Percentiles rank a stretch among this genome's conserved stretches.
These are phyloP conservation scores for Rhinopomastus cyanomelas DNA, from an alignment of 2,113 vertebrate genomes.

Conservation along the genomic window DNA sequence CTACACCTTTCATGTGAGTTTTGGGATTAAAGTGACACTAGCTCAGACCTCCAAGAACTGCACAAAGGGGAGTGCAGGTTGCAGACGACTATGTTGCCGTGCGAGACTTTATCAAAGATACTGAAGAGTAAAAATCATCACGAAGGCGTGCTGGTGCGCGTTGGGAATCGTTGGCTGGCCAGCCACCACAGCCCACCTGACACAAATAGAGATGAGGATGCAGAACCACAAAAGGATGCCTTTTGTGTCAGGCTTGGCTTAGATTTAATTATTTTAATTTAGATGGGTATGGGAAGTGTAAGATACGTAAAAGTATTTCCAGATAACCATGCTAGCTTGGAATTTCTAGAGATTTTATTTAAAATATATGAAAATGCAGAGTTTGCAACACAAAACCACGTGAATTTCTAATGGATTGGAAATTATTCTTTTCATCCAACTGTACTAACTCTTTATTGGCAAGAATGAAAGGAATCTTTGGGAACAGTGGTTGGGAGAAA, in stretches of 20 bases:
- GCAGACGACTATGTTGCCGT: not conserved
- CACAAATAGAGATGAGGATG: not conserved
- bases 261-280: not conserved
- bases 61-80: not conserved
- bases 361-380: not conserved
- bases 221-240: not conserved
- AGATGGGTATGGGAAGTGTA: not conserved
- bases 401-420: not conserved
- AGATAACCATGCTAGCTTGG: not conserved
- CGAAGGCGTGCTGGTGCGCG: not conserved
- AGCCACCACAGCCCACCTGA: not conserved
- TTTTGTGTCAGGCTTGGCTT: not conserved
- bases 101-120: not conserved
- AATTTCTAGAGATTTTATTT: not conserved
- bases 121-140: fast-evolving
- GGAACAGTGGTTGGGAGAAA: not conserved
- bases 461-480: not conserved
- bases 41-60: not conserved
- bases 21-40: not conserved
- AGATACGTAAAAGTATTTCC: not conserved
- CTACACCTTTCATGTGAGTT: not conserved
- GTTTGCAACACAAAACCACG: not conserved
- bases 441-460: not conserved
- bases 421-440: not conserved
- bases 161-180: not conserved